Conservation (phyloP, 2,113 vertebrate genomes). For the Paramormyrops kingsleyae region DNA sequence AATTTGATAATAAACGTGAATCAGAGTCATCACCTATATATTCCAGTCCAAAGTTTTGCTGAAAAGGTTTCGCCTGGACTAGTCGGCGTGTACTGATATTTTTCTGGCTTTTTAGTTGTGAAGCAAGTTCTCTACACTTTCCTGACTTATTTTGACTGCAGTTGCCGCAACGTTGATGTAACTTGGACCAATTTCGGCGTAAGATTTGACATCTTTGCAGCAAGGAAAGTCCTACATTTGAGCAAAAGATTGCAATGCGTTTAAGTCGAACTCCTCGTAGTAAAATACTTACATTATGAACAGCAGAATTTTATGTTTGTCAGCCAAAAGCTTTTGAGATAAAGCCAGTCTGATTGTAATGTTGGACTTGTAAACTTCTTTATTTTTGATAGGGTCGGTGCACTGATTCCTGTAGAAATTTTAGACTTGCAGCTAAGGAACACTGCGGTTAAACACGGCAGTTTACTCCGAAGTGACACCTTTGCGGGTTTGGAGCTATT, state of each 20-base stretch:
- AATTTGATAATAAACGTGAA: not conserved
- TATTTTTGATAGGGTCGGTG: not conserved
- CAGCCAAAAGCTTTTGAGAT: not conserved
- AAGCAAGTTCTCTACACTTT: not conserved
- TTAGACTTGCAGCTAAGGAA: not conserved
- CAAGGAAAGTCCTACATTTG: not conserved
- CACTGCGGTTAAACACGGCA: not conserved
- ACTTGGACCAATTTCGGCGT: conserved; percentile 10
- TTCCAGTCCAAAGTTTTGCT: not conserved
- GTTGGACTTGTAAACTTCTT: not conserved
- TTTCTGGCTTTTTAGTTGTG: not conserved
- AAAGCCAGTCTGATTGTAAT: not conserved
- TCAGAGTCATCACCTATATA: not conserved
- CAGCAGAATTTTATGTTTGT: not conserved
- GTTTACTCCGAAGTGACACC: not conserved
- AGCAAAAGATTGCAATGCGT: not conserved
- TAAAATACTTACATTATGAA: not conserved
- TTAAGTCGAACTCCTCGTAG: not conserved
- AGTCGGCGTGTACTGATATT: not conserved
- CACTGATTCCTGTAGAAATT: not conserved
- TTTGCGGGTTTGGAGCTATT: not conserved
- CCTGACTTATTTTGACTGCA: not conserved
- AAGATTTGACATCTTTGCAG: not conserved
- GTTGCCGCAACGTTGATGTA: conserved; percentile 1
- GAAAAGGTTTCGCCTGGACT: not conserved